Conservation (phyloP, 1,140 invertebrate species). For the Alviniconcha marisindica region DNA sequence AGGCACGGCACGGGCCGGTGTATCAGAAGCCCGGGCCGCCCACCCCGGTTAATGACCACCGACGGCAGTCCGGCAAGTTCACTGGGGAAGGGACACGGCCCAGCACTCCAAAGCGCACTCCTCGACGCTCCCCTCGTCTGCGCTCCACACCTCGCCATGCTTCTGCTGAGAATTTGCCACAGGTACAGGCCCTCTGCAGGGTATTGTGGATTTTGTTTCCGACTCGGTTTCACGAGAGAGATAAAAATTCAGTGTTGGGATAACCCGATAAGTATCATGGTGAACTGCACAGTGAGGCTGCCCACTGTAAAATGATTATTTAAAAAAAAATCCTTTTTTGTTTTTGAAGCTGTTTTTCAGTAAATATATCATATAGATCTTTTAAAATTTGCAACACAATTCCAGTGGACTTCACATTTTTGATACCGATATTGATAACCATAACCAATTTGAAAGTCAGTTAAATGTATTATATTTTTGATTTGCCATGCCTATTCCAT, state of each 20-base stretch:
- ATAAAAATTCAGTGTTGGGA: not conserved
- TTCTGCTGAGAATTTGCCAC: conserved; percentile 4
- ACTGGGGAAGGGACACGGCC: too few species aligned
- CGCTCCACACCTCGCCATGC: not conserved
- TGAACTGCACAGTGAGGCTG: not conserved
- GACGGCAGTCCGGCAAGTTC: not conserved
- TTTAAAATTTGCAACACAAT: too few species aligned
- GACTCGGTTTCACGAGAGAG: not conserved
- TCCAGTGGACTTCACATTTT: too few species aligned
- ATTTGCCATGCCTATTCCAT: too few species aligned
- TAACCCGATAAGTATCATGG: not conserved
- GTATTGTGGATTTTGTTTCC: too few species aligned
- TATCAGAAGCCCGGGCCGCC: conserved; percentile 64
- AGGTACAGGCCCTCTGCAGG: not conserved
- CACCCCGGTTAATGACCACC: conserved; percentile 49
- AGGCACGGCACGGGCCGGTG: conserved; percentile 54
- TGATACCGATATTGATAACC: too few species aligned
- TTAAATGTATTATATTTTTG: too few species aligned
- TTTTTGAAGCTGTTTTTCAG: too few species aligned
- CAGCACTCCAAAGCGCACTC: conserved; percentile 7
- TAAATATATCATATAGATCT: too few species aligned
- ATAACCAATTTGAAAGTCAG: too few species aligned
- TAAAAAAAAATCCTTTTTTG: not conserved
- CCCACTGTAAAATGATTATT: not conserved
- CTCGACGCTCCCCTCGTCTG: conserved; percentile 20